A percentile compares a stretch with the other conserved stretches of the same genome.
Conservation (phyloP, 2,888 invertebrate genomes). For the Phasia obesa region DNA sequence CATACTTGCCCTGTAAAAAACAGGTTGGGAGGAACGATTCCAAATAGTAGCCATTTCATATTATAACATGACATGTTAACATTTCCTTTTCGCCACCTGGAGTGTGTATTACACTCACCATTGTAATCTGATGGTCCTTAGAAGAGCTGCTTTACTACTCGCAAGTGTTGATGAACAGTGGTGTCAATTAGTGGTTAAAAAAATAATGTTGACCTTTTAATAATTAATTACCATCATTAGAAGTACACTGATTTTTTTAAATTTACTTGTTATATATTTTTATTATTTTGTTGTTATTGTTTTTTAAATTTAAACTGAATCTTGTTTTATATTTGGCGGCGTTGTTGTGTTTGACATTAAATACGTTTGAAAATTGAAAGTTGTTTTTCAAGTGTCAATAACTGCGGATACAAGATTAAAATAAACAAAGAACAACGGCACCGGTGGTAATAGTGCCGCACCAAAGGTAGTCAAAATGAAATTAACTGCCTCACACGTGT, state of each 20-base stretch:
- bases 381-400: slow-evolving; percentile 65
- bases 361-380: slow-evolving; percentile 56
- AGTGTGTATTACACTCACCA: too few relatives aligned
- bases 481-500: slow-evolving; percentile 44
- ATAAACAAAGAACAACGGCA: slow-evolving; percentile 30
- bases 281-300: background rate
- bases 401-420: slow-evolving; percentile 11
- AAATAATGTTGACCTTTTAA: background rate
- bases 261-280: background rate
- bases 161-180: too few relatives aligned
- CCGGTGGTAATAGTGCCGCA: background rate
- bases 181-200: too few relatives aligned
- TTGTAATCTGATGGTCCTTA: too few relatives aligned
- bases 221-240: background rate
- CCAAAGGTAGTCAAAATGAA: background rate
- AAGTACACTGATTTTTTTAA: too few relatives aligned
- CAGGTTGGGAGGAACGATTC: too few relatives aligned
- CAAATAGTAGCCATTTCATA: too few relatives aligned
- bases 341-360: slow-evolving; percentile 58
- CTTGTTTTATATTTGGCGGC: slow-evolving; percentile 31
- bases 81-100: too few relatives aligned
- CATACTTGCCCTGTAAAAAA: too few relatives aligned
- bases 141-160: too few relatives aligned
- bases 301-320: background rate
- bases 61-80: too few relatives aligned